A percentile compares a stretch with the other conserved stretches of the same genome.
Evolutionary conservation across 2,113 vertebrate genomes (phyloP).

Genomic region (Phrynosoma platyrhinos): DNA sequence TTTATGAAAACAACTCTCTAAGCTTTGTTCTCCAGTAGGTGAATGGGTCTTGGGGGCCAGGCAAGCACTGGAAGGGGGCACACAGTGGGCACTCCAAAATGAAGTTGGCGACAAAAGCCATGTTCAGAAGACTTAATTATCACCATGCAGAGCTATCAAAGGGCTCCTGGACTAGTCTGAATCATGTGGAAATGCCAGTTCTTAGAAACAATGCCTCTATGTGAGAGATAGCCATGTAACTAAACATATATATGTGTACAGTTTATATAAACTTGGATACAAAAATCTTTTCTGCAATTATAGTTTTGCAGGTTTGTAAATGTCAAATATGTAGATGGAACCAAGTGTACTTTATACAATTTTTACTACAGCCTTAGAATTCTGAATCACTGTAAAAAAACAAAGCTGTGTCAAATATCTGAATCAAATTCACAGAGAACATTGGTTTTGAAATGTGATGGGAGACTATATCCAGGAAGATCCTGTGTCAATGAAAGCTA

Average conservation of each 20-base stretch:
- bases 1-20: no score
- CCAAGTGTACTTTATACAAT: neutral
- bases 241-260: neutral
- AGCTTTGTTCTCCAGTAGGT: no score
- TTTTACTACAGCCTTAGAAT: neutral
- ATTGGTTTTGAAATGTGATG: neutral
- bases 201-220: neutral
- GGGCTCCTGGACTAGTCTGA: neutral
- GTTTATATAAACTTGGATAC: neutral
- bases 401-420: slow-evolving; percentile 10
- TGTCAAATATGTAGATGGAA: neutral
- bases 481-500: slow-evolving; percentile 6
- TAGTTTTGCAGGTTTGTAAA: neutral
- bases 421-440: neutral
- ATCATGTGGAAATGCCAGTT: neutral
- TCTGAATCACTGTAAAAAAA: neutral
- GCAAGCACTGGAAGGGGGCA: neutral
- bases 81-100: neutral
- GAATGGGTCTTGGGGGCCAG: neutral
- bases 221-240: no score
- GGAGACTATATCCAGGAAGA: slow-evolving; percentile 5
- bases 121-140: neutral
- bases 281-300: neutral
- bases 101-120: neutral
- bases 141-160: neutral